These are phyloP conservation scores for Philonicus albiceps DNA, from an alignment of 2,888 invertebrate genomes.

Conservation along the genomic window DNA sequence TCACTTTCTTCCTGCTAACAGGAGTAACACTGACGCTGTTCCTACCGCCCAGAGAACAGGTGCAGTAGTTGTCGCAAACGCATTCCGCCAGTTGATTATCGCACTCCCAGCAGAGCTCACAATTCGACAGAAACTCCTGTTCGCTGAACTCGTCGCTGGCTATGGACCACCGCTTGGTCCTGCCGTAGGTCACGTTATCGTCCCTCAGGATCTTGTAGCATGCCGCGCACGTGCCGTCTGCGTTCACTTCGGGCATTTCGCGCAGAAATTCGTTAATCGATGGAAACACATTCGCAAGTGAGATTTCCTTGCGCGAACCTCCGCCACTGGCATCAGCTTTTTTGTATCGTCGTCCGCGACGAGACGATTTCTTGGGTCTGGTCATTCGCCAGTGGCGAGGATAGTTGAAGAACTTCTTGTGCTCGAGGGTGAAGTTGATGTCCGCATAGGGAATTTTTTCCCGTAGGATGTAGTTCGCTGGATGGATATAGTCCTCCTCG, in stretches of 20 bases:
- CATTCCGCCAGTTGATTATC: constrained; percentile 52
- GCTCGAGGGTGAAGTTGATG: constrained; percentile 43
- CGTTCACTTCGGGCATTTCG: constrained; percentile 35
- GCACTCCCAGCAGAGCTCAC: constrained; percentile 53
- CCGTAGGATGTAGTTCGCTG: constrained; percentile 34
- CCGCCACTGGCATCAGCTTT: not conserved
- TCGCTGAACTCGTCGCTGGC: constrained; percentile 54
- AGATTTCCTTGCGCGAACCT: constrained; percentile 50
- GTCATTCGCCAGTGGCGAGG: constrained; percentile 51
- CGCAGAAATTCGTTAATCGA: constrained; percentile 49
- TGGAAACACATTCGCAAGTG: constrained; percentile 51
- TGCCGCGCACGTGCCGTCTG: constrained; percentile 49
- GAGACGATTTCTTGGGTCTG: constrained; percentile 33
- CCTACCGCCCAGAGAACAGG: constrained; percentile 10
- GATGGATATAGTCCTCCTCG: constrained; percentile 43
- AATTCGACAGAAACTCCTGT: constrained; percentile 52
- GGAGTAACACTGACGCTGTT: constrained; percentile 10
- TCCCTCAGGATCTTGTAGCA: constrained; percentile 48
- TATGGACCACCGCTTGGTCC: constrained; percentile 49
- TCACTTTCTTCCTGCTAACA: constrained; percentile 50
- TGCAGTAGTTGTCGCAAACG: constrained; percentile 49
- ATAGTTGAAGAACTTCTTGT: constrained; percentile 49
- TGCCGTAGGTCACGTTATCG: constrained; percentile 29
- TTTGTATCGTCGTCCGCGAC: constrained; percentile 48
- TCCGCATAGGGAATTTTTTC: constrained; percentile 45